Evolutionary conservation across 53 echinoderm and acorn worm genomes (phyloP), one percentile per base, ranked within the genome.

Genomic region (Patiria pectinifera): DNA sequence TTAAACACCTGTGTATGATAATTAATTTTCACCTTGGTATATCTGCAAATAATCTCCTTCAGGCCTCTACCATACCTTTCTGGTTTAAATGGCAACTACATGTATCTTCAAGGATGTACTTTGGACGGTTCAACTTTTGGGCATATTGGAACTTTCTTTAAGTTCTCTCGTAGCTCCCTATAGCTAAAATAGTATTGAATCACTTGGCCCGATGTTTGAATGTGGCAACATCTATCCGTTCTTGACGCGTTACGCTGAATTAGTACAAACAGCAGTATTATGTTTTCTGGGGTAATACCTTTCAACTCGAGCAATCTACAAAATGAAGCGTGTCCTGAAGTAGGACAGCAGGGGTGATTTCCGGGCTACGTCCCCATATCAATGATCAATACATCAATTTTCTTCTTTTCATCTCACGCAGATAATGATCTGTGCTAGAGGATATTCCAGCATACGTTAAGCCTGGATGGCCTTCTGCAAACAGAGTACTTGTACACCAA

Each of bases 181-280:
- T 35, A 35, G 25, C 18, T 13, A 86, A 12, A 16, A 86, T 72
- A 5, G 26, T 18, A 75, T 86, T 86, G 11, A 86, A 72, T 25
- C 75, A 48, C 21, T 46, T 18, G 26, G 45, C 86, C 86, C 86
- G 86, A 71, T 86, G 86, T 48, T 86, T 86, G 72, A 86, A 86
- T 86, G 86, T 86, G 86, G 86, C 59, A 19, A 86, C 71, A 25
- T 86, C 53, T 22, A 86, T 53, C 86, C 74, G 86, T 12, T 75
- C 75, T 9, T 19, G 25, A 1, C 86, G 86, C 13, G 86, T 22
- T 23, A 0, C 86, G 86, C 59, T 47, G 75, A 48, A 72, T 11
- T 74, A 7, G 35, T 35, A 35, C 35, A 86, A 75, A 86, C 2
- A 86, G 58, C 6, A 74, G 6, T 19, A 74, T 25, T 49, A 86